Base-by-base conservation (phyloP, 2,113 vertebrate species). In the Bucco capensis region DNA sequence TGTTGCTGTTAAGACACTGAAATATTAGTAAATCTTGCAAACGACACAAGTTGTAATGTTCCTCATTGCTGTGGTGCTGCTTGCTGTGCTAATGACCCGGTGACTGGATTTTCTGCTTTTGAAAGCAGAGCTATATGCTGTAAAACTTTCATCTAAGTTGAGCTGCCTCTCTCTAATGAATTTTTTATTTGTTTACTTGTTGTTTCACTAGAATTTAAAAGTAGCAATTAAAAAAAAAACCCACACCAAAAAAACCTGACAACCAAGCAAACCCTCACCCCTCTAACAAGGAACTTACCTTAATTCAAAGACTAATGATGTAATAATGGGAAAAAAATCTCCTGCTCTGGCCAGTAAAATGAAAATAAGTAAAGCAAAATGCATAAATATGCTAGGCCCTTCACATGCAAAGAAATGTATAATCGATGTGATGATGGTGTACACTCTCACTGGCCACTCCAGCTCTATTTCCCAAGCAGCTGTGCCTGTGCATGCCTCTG, bases 131-230 rank as follows among this genome's bases (percentile, higher is more conserved):
- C 95, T 96, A 70, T 69, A 42, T 46, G 92, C 95, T 94, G 95
- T 96, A 96, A 92, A 93, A 96, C 96, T 97, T 97, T 97, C 97
- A 97, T 97, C 97, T 97, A 86, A 78, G 91, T 92, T 65, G 95
- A 96, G 94, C 96, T 81, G 96, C 94, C 94, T 94, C 92, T 96
- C 94, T 96, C 97, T 97, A 97, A 98, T 95, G 95, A 97, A 96
- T 98, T 97, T 97, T 98, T 98, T 97, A 97, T 98, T 98, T 98
- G 97, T 98, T 97, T 98, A 97, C 97, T 97, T 88, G 80, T 96
- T 94, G 96, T 96, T 97, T 96, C 93, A 80, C 89, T 78, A 73
- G 87, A 95, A 96, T 97, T 92, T 92, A 92, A 96, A 97, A 98
- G 96, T 62, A 90, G 90, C 96, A 87, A 94, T 98, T 97, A 89